Conservation (phyloP, 1,140 invertebrate species). For the Aphidius ervi region DNA sequence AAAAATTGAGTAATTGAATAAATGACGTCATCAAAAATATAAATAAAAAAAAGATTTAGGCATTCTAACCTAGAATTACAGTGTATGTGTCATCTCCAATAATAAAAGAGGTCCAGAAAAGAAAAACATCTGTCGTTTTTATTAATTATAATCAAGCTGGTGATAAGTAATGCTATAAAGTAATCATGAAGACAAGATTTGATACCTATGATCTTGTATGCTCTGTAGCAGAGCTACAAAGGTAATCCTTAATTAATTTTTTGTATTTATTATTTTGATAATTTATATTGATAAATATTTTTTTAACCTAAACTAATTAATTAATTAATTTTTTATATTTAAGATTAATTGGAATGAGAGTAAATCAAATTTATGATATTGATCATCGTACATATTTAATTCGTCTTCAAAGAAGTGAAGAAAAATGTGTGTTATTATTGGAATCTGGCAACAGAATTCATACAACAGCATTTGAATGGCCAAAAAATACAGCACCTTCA, state of each 20-base stretch:
- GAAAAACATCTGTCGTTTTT: no score
- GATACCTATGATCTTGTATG: constrained; percentile 88
- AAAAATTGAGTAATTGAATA: no score
- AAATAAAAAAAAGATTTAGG: no score
- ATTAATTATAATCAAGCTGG: no score
- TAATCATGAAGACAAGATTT: constrained; percentile 85
- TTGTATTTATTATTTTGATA: neutral
- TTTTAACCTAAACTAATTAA: constrained; percentile 4
- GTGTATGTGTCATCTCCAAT: no score
- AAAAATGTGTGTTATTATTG: constrained; percentile 84
- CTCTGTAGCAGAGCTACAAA: constrained; percentile 78
- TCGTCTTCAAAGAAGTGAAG: constrained; percentile 73
- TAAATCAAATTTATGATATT: constrained; percentile 96
- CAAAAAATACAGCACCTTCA: constrained; percentile 92
- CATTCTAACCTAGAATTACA: no score
- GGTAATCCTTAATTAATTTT: constrained; percentile 53
- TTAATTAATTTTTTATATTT: constrained; percentile 14
- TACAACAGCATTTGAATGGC: constrained; percentile 95
- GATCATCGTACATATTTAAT: constrained; percentile 96
- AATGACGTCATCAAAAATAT: no score
- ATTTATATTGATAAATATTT: neutral
- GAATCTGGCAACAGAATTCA: constrained; percentile 95
- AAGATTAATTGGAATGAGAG: constrained; percentile 85
- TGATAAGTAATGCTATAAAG: neutral
- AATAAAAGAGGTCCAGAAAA: no score